phyloP scores from a whole-genome alignment of 2,113 vertebrate species.

The Stercorarius parasiticus region DNA sequence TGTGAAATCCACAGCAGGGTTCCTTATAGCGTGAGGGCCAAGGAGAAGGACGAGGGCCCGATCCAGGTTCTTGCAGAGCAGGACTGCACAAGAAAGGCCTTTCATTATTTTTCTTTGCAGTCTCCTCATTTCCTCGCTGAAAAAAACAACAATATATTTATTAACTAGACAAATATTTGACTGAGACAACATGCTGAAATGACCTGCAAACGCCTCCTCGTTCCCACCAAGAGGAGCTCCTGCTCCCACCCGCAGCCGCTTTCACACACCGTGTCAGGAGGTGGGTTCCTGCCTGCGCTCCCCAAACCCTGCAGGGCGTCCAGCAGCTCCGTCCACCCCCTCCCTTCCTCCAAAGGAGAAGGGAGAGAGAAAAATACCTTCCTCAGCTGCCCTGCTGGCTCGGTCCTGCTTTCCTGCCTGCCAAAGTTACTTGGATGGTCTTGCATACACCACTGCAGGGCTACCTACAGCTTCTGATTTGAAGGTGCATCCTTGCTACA shows the following conservation, averaged over 20 bases:
- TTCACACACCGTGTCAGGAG: background rate
- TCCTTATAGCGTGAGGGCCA: slow-evolving; percentile 51
- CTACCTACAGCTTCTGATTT: background rate
- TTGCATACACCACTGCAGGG: too few relatives aligned
- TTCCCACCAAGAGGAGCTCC: slow-evolving; percentile 39
- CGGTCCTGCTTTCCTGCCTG: background rate
- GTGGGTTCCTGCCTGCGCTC: background rate
- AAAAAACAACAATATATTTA: slow-evolving; percentile 64
- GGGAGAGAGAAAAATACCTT: background rate
- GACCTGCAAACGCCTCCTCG: slow-evolving; percentile 35
- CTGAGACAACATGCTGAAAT: slow-evolving; percentile 58
- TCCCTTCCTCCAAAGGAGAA: background rate
- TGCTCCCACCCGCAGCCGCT: background rate
- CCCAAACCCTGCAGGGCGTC: background rate
- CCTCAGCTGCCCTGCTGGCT: background rate
- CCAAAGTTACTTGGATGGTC: background rate
- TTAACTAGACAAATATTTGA: slow-evolving; percentile 69
- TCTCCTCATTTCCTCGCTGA: slow-evolving; percentile 59
- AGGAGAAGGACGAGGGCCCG: slow-evolving; percentile 34
- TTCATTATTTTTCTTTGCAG: slow-evolving; percentile 53
- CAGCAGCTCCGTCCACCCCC: background rate
- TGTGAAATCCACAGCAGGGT: slow-evolving; percentile 67
- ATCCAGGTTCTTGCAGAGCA: slow-evolving; percentile 40
- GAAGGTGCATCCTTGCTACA: background rate
- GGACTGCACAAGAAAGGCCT: slow-evolving; percentile 48